Base-by-base conservation (phyloP, 2,888 invertebrate species). In the Carterocephalus palaemon region DNA sequence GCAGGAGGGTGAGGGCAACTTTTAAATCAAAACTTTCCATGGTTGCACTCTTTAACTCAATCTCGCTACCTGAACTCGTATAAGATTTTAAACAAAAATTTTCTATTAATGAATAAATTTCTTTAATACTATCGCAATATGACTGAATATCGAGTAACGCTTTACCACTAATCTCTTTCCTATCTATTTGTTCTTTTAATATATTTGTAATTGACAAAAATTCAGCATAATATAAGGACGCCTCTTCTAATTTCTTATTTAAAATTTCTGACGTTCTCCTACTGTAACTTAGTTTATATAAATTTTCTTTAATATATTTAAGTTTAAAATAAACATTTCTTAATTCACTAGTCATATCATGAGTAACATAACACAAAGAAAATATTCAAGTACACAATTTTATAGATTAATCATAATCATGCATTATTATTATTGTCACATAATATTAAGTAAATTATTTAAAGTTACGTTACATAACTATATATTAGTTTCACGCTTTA, bases 321-420 rank as follows among this genome's bases (percentile, higher is more conserved):
- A 24, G 10, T 9, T 24, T 8, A 24, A 9, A 24, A 24, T 24
- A 24, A 24, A 24, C 24, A 24, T 24, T n/a, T 2, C 24, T 5
- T 24, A 24, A 24, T 5, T 24, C 24, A 24, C 24, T 24, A n/a
- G 24, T 24, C 24, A 24, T 24, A 24, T 24, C 9, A 6, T n/a
- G n/a, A n/a, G n/a, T n/a, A n/a, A n/a, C n/a, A n/a, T n/a, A n/a
- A n/a, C n/a, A n/a, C n/a, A n/a, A n/a, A n/a, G n/a, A n/a, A n/a
- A n/a, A n/a, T n/a, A n/a, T n/a, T n/a, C n/a, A n/a, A n/a, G n/a
- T n/a, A n/a, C n/a, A n/a, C n/a, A n/a, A n/a, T n/a, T n/a, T n/a
- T n/a, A n/a, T n/a, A n/a, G n/a, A n/a, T n/a, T n/a, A n/a, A n/a
- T n/a, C n/a, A n/a, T n/a, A n/a, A n/a, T n/a, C n/a, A n/a, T n/a